These are phyloP conservation scores for Gambelia wislizenii DNA, from an alignment of 2,797 vertebrate species.

Conservation along the genomic window DNA sequence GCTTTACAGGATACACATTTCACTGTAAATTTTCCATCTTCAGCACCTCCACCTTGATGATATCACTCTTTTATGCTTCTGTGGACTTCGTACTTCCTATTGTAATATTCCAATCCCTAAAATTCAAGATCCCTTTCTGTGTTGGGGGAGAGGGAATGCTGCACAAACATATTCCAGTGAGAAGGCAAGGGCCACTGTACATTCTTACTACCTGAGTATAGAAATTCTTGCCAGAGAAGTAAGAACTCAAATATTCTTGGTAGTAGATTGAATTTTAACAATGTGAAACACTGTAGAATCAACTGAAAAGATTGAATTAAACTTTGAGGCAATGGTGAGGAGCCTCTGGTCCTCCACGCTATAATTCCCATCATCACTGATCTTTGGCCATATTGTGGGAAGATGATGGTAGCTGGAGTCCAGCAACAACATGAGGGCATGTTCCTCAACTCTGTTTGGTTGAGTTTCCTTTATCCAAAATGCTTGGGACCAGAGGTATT, in stretches of 20 bases:
- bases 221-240: constrained; percentile 4
- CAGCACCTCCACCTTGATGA: background rate
- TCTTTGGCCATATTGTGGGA: too few relatives aligned
- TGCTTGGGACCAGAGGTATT: too few relatives aligned
- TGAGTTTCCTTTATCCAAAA: too few relatives aligned
- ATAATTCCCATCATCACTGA: background rate
- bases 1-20: constrained; percentile 2
- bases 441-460: constrained; percentile 17
- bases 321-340: constrained; percentile 29
- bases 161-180: constrained; percentile 48
- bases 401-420: background rate
- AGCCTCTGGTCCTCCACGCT: background rate
- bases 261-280: background rate
- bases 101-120: constrained; percentile 24
- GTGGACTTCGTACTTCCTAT: constrained; percentile 5
- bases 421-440: background rate
- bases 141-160: background rate
- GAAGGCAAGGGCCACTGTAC: constrained; percentile 55
- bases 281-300: too few relatives aligned
- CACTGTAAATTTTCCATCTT: background rate
- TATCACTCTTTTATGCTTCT: constrained; percentile 14
- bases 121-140: background rate
- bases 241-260: constrained; percentile 15
- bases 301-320: background rate
- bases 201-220: constrained; percentile 43